These are phyloP conservation scores for Cecropterus lyciades DNA, from an alignment of 1,140 invertebrate genomes.

Conservation along the genomic window DNA sequence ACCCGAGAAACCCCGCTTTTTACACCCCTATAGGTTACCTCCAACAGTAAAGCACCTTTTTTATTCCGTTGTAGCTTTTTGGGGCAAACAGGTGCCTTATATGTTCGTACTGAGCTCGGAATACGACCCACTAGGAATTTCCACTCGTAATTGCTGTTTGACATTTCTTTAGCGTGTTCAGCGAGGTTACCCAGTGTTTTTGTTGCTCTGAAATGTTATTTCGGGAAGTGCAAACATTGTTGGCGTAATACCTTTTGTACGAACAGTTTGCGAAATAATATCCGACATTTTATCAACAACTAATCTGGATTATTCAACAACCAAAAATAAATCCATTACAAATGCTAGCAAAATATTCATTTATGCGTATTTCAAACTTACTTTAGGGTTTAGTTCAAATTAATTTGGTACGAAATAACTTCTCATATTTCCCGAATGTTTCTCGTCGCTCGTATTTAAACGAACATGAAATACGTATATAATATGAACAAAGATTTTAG, in stretches of 20 bases:
- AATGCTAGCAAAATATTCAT: not conserved
- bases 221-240: conserved; percentile 12
- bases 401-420: too few species aligned
- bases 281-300: conserved; percentile 1
- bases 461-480: too few species aligned
- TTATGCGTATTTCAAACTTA: too few species aligned
- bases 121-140: conserved; percentile 35
- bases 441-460: too few species aligned
- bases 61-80: conserved; percentile 29
- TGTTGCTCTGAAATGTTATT: conserved; percentile 28
- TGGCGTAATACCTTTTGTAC: conserved; percentile 2
- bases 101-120: conserved; percentile 33
- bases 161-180: conserved; percentile 30
- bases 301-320: not conserved
- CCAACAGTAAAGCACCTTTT: conserved; percentile 29
- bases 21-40: conserved; percentile 28
- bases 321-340: not conserved
- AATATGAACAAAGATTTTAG: too few species aligned
- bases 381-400: too few species aligned
- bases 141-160: conserved; percentile 33
- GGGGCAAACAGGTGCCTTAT: conserved; percentile 37
- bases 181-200: conserved; percentile 16
- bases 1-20: conserved; percentile 40
- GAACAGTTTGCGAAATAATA: conserved; percentile 12
- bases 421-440: too few species aligned